Conservation (phyloP, 2,888 invertebrate genomes). For the Prosopocoilus inquinatus region DNA sequence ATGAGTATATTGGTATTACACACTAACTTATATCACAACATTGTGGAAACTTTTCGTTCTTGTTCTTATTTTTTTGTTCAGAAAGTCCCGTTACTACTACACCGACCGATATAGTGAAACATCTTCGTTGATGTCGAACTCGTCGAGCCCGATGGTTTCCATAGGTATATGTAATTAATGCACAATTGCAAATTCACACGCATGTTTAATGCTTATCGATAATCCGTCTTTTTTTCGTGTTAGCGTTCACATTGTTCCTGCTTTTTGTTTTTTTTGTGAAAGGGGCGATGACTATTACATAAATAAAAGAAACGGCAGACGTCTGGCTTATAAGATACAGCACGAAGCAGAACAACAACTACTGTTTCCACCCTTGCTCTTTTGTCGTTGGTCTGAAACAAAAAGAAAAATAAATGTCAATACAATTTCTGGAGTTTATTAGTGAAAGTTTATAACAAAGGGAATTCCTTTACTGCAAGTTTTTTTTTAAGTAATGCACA, state of each 20-base stretch:
- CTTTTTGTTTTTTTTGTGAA: slow-evolving; percentile 11
- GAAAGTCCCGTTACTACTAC: neutral
- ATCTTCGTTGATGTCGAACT: too few species aligned
- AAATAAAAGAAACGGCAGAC: neutral
- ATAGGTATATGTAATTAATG: too few species aligned
- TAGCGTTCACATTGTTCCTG: neutral
- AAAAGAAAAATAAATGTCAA: slow-evolving; percentile 23
- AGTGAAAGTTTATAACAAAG: too few species aligned
- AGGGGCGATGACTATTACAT: slow-evolving; percentile 10
- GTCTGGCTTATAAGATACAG: slow-evolving; percentile 76
- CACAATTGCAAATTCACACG: too few species aligned
- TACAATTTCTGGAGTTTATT: too few species aligned
- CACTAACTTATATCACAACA: slow-evolving; percentile 53
- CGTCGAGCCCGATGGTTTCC: too few species aligned
- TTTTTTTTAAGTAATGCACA: too few species aligned
- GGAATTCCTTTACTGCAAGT: too few species aligned
- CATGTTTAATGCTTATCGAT: too few species aligned
- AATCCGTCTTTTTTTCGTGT: slow-evolving; percentile 3
- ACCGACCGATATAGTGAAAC: neutral
- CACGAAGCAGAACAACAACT: slow-evolving; percentile 93
- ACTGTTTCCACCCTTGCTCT: slow-evolving; percentile 92
- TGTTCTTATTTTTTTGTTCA: slow-evolving; percentile 22
- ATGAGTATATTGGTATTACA: slow-evolving; percentile 48
- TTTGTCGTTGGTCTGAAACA: slow-evolving; percentile 89
- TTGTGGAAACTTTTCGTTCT: slow-evolving; percentile 45